A percentile compares a stretch with the other conserved stretches of the same genome.
These are phyloP conservation scores for Sebastes minor DNA, from an alignment of 2,797 vertebrate species.

Conservation along the genomic window DNA sequence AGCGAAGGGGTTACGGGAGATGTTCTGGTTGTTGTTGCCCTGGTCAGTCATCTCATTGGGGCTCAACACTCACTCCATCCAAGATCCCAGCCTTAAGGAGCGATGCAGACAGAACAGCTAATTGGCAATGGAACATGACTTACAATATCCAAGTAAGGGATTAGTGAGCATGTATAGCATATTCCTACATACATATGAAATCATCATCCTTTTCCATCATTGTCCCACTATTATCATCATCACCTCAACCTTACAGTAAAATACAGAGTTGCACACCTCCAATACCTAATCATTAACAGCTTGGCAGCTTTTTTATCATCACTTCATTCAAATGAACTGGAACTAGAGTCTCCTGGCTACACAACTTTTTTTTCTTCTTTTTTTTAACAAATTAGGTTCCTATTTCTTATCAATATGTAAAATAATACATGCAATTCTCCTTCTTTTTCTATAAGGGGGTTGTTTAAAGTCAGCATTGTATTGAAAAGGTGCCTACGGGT, in stretches of 20 bases:
- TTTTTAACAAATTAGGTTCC: not conserved
- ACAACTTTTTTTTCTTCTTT: not conserved
- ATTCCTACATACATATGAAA: not conserved
- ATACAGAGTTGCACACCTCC: not conserved
- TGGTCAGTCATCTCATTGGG: constrained; percentile 97
- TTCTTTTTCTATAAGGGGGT: not conserved
- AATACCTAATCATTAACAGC: not conserved
- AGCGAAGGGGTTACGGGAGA: constrained; percentile 97
- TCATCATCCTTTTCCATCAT: not conserved
- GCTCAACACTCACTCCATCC: constrained; percentile 79
- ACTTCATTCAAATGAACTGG: not conserved
- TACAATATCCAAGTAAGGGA: not conserved
- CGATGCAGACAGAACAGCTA: not conserved
- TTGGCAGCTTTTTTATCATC: not conserved
- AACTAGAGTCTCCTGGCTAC: not conserved
- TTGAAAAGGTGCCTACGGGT: not conserved
- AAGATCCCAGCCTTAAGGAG: constrained; percentile 58
- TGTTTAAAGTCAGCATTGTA: not conserved
- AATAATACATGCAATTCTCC: not conserved
- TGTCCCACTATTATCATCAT: not conserved
- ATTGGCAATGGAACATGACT: not conserved
- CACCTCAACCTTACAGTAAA: not conserved
- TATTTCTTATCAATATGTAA: not conserved
- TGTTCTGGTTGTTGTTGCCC: constrained; percentile 98
- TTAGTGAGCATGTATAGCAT: not conserved